These are phyloP conservation scores for Nautilus pompilius DNA, from an alignment of 1,140 invertebrate genomes.

Conservation along the genomic window DNA sequence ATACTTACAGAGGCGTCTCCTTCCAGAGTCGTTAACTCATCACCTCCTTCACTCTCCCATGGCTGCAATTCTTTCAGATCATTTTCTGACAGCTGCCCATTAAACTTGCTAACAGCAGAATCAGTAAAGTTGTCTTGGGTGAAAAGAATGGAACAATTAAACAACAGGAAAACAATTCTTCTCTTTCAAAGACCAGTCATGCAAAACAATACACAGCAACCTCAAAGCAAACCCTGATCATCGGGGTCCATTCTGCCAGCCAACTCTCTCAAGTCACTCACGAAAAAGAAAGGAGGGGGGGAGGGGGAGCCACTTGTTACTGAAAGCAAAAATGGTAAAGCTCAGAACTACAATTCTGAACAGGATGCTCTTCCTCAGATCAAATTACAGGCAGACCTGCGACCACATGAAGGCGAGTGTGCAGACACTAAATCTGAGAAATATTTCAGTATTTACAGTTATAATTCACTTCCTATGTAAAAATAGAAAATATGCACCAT, in stretches of 20 bases:
- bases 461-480: too few relatives aligned
- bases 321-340: too few relatives aligned
- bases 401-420: background rate
- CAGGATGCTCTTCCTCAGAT: background rate
- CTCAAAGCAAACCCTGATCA: background rate
- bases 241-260: background rate
- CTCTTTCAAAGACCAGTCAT: background rate
- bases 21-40: conserved; percentile 8
- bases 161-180: background rate
- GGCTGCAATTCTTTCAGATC: conserved; percentile 83
- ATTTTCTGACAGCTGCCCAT: conserved; percentile 68
- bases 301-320: too few relatives aligned
- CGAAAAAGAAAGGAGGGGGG: too few relatives aligned
- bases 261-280: background rate
- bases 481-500: too few relatives aligned
- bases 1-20: conserved; percentile 10
- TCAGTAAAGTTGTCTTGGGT: conserved; percentile 65
- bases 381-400: background rate
- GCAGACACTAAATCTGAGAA: background rate
- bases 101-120: conserved; percentile 69
- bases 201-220: background rate
- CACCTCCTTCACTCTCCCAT: conserved; percentile 69
- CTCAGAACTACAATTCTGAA: background rate
- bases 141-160: conserved; percentile 11
- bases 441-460: too few relatives aligned